phyloP scores from a whole-genome alignment of 2,888 invertebrate species.

The Polydrusus pterygomalis region DNA sequence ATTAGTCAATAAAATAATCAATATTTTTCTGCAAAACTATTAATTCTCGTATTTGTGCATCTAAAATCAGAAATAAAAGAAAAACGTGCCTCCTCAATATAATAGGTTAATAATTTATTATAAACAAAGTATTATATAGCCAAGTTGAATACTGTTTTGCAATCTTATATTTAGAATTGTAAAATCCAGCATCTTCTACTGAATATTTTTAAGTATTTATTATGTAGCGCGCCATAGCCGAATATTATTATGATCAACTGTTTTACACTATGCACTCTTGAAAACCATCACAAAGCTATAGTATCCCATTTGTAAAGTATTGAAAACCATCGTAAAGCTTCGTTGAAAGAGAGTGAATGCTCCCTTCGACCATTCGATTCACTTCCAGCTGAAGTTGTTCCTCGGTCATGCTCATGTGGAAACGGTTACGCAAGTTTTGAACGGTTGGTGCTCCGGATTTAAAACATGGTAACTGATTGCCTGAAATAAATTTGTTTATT shows the following conservation, averaged over 20 bases:
- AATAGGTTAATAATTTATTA: background rate
- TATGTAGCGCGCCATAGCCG: background rate
- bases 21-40: too few species aligned
- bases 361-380: constrained; percentile 94
- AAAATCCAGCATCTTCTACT: background rate
- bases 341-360: constrained; percentile 96
- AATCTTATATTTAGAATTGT: constrained; percentile 7
- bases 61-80: too few species aligned
- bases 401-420: constrained; percentile 95
- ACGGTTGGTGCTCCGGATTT: constrained; percentile 94
- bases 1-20: too few species aligned
- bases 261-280: constrained; percentile 49
- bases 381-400: constrained; percentile 94
- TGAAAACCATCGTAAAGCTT: constrained; percentile 99
- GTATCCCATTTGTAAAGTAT: constrained; percentile 98
- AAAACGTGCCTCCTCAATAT: too few species aligned
- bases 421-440: constrained; percentile 92
- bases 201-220: constrained; percentile 19
- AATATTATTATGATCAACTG: background rate
- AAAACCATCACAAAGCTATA: constrained; percentile 71
- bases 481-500: constrained; percentile 72
- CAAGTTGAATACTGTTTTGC: background rate
- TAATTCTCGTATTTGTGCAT: too few species aligned
- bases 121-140: background rate
- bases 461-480: constrained; percentile 96